Conservation (phyloP, 1,140 invertebrate species). For the Zaprionus nigranus region DNA sequence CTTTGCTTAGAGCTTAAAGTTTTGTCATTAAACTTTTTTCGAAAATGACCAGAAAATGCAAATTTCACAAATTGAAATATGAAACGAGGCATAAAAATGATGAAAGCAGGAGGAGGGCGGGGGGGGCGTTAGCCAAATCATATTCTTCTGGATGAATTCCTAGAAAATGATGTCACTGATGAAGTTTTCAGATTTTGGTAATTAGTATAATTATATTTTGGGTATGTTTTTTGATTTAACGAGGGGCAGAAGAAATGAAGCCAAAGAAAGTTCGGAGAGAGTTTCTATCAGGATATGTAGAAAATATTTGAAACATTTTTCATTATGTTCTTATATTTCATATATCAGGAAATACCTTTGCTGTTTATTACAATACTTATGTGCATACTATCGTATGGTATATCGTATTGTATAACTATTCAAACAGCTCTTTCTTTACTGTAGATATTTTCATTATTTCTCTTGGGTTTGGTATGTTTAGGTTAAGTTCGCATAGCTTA, state of each 20-base stretch:
- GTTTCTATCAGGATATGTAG: not conserved
- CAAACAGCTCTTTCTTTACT: no score
- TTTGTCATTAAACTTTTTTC: conserved; percentile 45
- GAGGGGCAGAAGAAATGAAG: not conserved
- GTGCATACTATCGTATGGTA: not conserved
- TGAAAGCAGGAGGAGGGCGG: not conserved
- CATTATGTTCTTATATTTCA: no score
- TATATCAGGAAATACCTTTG: not conserved
- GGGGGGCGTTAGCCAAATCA: conserved; percentile 10
- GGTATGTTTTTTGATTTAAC: not conserved
- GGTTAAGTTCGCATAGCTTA: no score
- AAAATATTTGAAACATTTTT: not conserved
- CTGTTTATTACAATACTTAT: not conserved
- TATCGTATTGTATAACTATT: not conserved
- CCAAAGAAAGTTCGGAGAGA: not conserved
- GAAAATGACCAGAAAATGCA: conserved; percentile 44
- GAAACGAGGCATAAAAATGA: conserved; percentile 41
- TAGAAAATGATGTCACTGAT: conserved; percentile 21
- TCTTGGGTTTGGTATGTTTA: no score
- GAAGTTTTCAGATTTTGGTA: conserved; percentile 21
- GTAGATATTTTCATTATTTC: no score
- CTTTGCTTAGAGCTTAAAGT: conserved; percentile 39
- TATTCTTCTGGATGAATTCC: conserved; percentile 20
- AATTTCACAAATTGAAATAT: conserved; percentile 47
- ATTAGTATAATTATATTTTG: conserved; percentile 6